phyloP scores from a whole-genome alignment of 2,888 invertebrate genomes.

The Aleiodes testaceus region DNA sequence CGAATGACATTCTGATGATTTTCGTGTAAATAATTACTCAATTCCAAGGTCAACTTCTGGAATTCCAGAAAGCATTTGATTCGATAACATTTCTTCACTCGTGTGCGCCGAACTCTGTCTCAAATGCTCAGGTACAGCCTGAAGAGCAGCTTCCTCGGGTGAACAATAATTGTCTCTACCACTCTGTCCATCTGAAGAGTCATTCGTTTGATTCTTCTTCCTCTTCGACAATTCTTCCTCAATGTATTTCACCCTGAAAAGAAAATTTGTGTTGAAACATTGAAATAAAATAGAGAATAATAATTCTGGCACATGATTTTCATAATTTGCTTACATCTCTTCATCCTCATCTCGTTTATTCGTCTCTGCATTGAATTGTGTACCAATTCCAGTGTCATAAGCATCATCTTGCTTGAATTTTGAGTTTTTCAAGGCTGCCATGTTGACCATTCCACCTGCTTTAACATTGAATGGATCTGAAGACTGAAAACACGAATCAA shows the following conservation, averaged over 20 bases:
- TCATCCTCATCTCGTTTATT: conserved; percentile 99
- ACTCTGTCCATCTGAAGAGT: conserved; percentile 62
- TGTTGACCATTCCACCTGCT: conserved; percentile 91
- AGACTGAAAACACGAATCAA: conserved; percentile 69
- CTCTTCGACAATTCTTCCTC: conserved; percentile 90
- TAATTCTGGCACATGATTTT: too few species aligned
- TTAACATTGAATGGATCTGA: conserved; percentile 85
- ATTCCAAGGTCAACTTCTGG: conserved; percentile 99
- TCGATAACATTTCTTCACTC: conserved; percentile 99
- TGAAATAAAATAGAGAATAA: too few species aligned
- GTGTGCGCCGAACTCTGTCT: conserved; percentile 88
- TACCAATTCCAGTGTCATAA: conserved; percentile 95
- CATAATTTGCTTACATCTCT: conserved; percentile 84
- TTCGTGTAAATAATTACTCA: conserved; percentile 76
- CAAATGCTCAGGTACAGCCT: conserved; percentile 91
- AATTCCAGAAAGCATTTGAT: conserved; percentile 99
- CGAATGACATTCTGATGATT: background rate
- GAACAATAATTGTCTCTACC: conserved; percentile 80
- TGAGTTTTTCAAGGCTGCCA: conserved; percentile 87
- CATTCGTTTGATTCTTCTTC: conserved; percentile 79
- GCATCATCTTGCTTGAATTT: conserved; percentile 91
- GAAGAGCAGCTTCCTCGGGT: conserved; percentile 92
- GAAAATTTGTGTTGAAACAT: too few species aligned
- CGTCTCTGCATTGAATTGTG: conserved; percentile 98
- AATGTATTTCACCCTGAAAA: conserved; percentile 83